These are phyloP conservation scores for Camelus bactrianus DNA, from an alignment of 2,113 vertebrate genomes.

Conservation along the genomic window DNA sequence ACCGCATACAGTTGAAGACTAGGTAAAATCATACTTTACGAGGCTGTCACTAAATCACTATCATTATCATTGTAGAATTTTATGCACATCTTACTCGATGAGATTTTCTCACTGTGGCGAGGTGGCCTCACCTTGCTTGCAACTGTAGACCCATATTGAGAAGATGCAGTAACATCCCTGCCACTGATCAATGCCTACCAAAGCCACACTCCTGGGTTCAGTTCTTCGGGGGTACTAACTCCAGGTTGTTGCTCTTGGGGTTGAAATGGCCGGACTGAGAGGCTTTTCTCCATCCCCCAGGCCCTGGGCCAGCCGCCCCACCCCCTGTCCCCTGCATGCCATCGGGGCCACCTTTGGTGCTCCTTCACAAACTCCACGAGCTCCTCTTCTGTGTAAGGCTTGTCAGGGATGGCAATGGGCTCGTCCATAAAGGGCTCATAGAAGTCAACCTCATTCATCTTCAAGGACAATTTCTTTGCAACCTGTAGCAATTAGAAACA, in stretches of 20 bases:
- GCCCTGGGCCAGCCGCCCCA: background rate
- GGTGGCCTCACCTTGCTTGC: background rate
- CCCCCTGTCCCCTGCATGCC: background rate
- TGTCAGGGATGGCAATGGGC: constrained; percentile 93
- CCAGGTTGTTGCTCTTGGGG: background rate
- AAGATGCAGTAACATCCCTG: background rate
- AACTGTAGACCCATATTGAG: background rate
- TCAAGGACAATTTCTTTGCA: constrained; percentile 96
- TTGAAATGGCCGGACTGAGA: background rate
- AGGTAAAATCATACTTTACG: background rate
- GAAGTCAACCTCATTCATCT: constrained; percentile 98
- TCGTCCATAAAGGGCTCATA: constrained; percentile 99
- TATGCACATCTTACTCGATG: background rate
- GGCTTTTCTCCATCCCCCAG: background rate
- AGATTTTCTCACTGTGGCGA: background rate
- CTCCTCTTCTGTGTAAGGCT: constrained; percentile 94
- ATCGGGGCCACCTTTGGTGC: constrained; percentile 91
- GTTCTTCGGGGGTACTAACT: background rate
- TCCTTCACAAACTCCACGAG: constrained; percentile 95
- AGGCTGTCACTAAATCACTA: background rate
- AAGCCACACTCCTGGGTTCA: background rate
- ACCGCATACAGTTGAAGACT: background rate
- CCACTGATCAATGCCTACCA: background rate
- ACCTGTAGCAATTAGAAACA: constrained; percentile 87
- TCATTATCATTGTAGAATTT: background rate